phyloP scores from a whole-genome alignment of 2,797 vertebrate genomes.

The Cryptoblepharus egeriae region DNA sequence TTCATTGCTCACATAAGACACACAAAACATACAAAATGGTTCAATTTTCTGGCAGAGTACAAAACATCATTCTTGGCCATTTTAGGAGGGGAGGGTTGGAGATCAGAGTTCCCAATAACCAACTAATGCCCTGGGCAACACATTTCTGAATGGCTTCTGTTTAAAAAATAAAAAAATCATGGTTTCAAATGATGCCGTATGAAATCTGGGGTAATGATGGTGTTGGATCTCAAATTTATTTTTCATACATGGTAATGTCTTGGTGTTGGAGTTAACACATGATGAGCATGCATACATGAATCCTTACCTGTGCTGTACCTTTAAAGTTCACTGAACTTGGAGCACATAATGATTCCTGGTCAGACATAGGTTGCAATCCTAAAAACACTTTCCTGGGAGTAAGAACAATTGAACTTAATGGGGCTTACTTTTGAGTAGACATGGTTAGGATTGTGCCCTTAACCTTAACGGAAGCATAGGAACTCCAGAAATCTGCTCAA shows the following conservation, averaged over 20 bases:
- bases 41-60: too few species aligned
- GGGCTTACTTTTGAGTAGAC: too few species aligned
- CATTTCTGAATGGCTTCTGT: neutral
- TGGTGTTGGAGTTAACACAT: neutral
- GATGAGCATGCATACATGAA: neutral
- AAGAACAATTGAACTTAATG: too few species aligned
- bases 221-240: neutral
- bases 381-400: too few species aligned
- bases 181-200: neutral
- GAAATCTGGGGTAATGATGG: neutral
- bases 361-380: too few species aligned
- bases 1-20: neutral
- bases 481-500: neutral
- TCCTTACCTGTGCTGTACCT: neutral
- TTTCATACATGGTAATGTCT: neutral
- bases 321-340: neutral
- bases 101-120: too few species aligned
- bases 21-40: neutral
- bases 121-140: too few species aligned
- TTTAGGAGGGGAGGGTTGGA: neutral
- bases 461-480: neutral
- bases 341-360: too few species aligned
- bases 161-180: neutral
- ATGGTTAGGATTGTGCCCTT: too few species aligned
- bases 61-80: neutral